Evolutionary conservation across 1,140 invertebrate species (phyloP).

Genomic region (Lucilia sericata): DNA sequence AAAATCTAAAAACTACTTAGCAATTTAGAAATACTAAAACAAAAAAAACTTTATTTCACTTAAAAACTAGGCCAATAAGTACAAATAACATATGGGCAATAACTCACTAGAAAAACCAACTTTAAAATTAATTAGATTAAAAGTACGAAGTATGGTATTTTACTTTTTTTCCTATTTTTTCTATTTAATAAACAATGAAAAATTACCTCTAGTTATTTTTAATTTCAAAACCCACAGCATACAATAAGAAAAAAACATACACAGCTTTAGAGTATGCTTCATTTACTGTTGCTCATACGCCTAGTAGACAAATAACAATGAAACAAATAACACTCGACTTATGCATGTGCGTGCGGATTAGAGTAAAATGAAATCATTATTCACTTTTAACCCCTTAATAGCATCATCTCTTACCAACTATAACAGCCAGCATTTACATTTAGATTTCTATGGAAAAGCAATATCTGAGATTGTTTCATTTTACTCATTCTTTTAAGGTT

Average conservation of each 20-base stretch:
- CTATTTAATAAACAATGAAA: not conserved
- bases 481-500: not conserved
- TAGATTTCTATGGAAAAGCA: conserved; percentile 15
- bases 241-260: too few relatives aligned
- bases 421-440: not conserved
- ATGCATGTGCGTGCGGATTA: conserved; percentile 19
- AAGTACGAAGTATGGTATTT: not conserved
- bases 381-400: conserved; percentile 22
- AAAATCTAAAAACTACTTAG: too few relatives aligned
- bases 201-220: conserved; percentile 1
- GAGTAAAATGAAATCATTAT: not conserved
- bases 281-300: conserved; percentile 8
- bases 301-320: not conserved
- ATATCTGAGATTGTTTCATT: conserved; percentile 6
- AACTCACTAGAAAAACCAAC: not conserved
- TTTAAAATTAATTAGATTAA: conserved; percentile 14
- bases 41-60: too few relatives aligned
- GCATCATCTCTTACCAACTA: not conserved
- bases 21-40: too few relatives aligned
- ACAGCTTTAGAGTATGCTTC: conserved; percentile 14
- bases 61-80: not conserved
- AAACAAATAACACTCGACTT: conserved; percentile 11
- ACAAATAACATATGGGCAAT: not conserved
- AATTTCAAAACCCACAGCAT: not conserved
- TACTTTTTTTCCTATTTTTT: not conserved